Base-by-base conservation (phyloP, 2,797 vertebrate species). In the Carapus acus region DNA sequence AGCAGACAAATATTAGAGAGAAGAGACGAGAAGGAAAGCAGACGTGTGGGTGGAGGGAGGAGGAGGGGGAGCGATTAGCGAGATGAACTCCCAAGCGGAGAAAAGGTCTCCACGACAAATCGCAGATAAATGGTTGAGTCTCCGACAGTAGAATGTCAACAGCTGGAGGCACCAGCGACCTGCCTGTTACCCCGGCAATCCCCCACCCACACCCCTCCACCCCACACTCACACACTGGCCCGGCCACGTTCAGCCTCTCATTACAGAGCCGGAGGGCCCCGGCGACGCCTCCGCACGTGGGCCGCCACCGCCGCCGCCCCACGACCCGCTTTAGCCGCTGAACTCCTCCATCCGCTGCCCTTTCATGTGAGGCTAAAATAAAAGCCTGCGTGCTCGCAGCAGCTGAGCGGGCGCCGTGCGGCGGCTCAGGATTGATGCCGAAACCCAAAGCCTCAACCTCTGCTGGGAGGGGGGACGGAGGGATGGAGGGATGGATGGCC, bases 1-100 rank as follows among this genome's bases (percentile, higher is more conserved):
- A 79, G 83, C 75, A 76, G 60, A 67, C 7, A 38, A 71, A 69
- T 64, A 76, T 68, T 60, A 59, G 58, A 27, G 37, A n/a, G 19
- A 65, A 33, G 53, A 70, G 23, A 49, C 19, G 48, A 65, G 55
- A 49, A 44, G 66, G 43, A 67, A 67, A 67, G 61, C 53, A 64
- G 55, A 62, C 67, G 3, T 8, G 14, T 11, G 27, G 27, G n/a
- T n/a, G n/a, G n/a, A n/a, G n/a, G n/a, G n/a, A n/a, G n/a, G n/a
- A n/a, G n/a, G n/a, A n/a, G n/a, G n/a, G n/a, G n/a, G n/a, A n/a
- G n/a, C n/a, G n/a, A n/a, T n/a, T n/a, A 78, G 77, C 71, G 77
- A 38, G 54, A 43, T 62, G 52, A 38, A 44, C 24, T 55, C 17
- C 6, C 24, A 59, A 23, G 13, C 27, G 4, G 41, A 24, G 43